These are phyloP conservation scores for Amphiduros pacificus DNA, from an alignment of 2,888 invertebrate genomes.

Conservation along the genomic window DNA sequence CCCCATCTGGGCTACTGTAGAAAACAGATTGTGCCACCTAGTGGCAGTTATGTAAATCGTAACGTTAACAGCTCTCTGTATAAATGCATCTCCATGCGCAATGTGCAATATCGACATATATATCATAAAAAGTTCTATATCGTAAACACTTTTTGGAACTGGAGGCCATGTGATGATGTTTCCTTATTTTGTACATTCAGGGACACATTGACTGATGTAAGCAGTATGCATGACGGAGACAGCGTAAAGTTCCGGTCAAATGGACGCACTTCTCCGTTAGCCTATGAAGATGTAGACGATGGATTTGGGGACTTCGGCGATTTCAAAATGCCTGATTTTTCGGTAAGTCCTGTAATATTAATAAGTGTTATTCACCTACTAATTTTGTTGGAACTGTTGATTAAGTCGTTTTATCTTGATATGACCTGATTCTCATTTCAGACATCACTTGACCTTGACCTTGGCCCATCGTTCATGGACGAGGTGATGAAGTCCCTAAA, in stretches of 20 bases:
- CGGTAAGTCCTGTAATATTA: constrained; percentile 33
- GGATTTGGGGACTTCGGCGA: constrained; percentile 39
- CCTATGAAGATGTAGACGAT: constrained; percentile 47
- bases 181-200: constrained; percentile 2
- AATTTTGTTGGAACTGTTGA: not conserved
- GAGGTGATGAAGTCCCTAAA: constrained; percentile 86
- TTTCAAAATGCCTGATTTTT: constrained; percentile 56
- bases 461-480: constrained; percentile 85
- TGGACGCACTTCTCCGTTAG: constrained; percentile 8
- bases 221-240: constrained; percentile 18
- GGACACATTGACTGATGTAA: constrained; percentile 28
- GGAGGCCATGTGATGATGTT: no score
- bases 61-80: no score
- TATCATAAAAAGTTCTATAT: no score
- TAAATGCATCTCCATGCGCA: no score
- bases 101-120: no score
- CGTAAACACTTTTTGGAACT: no score
- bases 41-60: no score
- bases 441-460: constrained; percentile 43
- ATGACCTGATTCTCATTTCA: constrained; percentile 9
- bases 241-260: constrained; percentile 13
- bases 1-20: no score
- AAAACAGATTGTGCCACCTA: no score
- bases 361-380: not conserved
- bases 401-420: no score